Evolutionary conservation across 2,888 invertebrate species (phyloP).

Genomic region (Eupeodes latifasciatus): DNA sequence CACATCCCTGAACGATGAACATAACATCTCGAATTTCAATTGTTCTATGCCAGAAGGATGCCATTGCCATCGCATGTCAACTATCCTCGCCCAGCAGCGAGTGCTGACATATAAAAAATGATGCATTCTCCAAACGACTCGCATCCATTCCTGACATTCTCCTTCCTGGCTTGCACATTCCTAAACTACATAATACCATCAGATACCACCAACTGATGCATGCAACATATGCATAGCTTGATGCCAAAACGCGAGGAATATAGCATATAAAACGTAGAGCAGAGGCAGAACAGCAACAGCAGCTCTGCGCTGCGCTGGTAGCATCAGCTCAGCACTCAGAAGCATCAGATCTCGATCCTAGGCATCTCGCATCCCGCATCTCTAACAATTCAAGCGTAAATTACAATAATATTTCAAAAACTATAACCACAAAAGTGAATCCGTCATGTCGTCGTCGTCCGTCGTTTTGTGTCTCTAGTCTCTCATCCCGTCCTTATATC

Average conservation of each 20-base stretch:
- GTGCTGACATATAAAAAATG: slow-evolving; percentile 21
- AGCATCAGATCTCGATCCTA: slow-evolving; percentile 19
- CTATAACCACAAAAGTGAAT: slow-evolving; percentile 70
- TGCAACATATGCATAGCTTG: slow-evolving; percentile 18
- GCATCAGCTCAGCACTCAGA: neutral
- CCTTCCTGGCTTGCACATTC: neutral
- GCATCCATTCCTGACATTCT: slow-evolving; percentile 51
- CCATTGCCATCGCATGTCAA: slow-evolving; percentile 23
- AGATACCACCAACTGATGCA: slow-evolving; percentile 14
- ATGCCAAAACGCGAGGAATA: slow-evolving; percentile 41
- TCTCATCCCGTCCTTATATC: no score
- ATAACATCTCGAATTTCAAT: slow-evolving; percentile 34
- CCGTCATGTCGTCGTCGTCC: slow-evolving; percentile 45
- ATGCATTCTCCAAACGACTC: slow-evolving; percentile 46
- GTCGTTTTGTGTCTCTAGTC: neutral
- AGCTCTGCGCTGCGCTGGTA: neutral
- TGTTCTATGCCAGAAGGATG: slow-evolving; percentile 33
- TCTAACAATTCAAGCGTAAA: slow-evolving; percentile 57
- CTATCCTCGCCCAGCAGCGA: slow-evolving; percentile 17
- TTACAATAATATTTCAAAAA: slow-evolving; percentile 73
- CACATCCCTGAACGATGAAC: slow-evolving; percentile 4
- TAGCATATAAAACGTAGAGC: neutral
- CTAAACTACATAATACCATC: neutral
- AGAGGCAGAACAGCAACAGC: neutral
- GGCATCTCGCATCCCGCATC: neutral